phyloP scores from a whole-genome alignment of 2,113 vertebrate genomes.

The Phoenicopterus ruber region DNA sequence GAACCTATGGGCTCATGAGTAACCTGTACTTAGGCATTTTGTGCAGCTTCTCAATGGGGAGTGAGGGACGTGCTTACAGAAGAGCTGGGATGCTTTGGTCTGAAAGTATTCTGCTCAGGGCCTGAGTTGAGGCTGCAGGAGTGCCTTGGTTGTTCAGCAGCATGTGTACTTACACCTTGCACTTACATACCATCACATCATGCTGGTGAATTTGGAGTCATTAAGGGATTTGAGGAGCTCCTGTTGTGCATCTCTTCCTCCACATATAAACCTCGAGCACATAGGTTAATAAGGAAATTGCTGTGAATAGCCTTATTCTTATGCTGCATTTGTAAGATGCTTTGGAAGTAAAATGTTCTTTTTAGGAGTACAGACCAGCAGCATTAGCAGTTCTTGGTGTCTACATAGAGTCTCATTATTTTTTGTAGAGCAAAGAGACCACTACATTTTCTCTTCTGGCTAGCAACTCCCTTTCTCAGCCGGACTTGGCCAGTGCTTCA shows the following conservation, averaged over 20 bases:
- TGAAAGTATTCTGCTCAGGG: neutral
- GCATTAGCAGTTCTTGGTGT: neutral
- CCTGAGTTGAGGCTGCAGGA: neutral
- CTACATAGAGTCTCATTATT: neutral
- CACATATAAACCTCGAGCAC: neutral
- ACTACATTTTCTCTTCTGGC: neutral
- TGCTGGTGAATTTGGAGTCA: neutral
- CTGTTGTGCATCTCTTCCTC: neutral
- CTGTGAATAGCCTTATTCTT: neutral
- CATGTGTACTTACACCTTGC: neutral
- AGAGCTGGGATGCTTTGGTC: neutral
- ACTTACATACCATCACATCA: neutral
- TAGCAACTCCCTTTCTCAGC: neutral
- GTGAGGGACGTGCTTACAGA: neutral
- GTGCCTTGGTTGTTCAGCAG: neutral
- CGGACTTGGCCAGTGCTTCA: neutral
- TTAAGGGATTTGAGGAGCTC: neutral
- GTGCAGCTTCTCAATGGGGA: neutral
- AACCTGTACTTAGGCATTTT: neutral
- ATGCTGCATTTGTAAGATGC: neutral
- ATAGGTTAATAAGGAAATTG: neutral
- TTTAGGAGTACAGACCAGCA: neutral
- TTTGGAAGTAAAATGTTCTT: neutral
- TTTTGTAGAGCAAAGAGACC: neutral
- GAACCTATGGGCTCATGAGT: rapidly evolving